phyloP scores from a whole-genome alignment of 2,888 invertebrate species.

The Mantis religiosa region DNA sequence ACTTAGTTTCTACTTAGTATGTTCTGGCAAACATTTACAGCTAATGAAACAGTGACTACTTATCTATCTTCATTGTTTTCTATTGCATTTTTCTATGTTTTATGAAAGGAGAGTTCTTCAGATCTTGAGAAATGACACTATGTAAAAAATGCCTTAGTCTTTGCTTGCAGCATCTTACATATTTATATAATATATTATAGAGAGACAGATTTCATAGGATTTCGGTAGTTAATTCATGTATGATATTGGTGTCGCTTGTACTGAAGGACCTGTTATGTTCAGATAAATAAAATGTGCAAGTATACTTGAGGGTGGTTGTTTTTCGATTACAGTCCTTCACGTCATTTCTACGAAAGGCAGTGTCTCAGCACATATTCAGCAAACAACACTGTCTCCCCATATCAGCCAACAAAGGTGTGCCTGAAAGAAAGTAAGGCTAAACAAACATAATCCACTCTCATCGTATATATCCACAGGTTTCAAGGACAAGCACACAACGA shows the following conservation, averaged over 20 bases:
- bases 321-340: background rate
- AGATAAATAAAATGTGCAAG: background rate
- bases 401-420: background rate
- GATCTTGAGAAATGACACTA: too few species aligned
- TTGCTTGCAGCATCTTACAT: too few species aligned
- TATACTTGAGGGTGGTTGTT: background rate
- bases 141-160: too few species aligned
- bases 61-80: too few species aligned
- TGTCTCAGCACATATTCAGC: background rate
- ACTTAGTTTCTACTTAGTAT: too few species aligned
- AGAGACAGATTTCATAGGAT: too few species aligned
- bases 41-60: too few species aligned
- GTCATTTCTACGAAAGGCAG: background rate
- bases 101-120: too few species aligned
- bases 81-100: too few species aligned
- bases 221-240: too few species aligned
- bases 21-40: too few species aligned
- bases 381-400: background rate
- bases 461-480: background rate
- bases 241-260: background rate
- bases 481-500: background rate
- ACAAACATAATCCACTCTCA: background rate
- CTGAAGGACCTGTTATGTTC: background rate
- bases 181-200: too few species aligned
- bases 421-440: background rate